Conservation (phyloP, 1,140 invertebrate genomes). For the Drosophila biarmipes region DNA sequence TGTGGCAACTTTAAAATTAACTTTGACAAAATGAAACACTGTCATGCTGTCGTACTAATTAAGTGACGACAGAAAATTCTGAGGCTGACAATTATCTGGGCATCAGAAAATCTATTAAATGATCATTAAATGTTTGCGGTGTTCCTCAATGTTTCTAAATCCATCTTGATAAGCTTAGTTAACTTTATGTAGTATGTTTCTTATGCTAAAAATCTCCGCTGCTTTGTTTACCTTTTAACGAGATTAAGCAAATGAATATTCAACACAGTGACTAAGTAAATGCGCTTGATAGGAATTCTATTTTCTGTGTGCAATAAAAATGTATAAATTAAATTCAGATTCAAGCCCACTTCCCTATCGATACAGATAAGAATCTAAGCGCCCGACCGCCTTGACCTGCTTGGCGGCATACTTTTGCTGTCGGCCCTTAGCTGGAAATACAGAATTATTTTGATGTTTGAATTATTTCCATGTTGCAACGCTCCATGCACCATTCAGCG, state of each 20-base stretch:
- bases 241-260: constrained; percentile 26
- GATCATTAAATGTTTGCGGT: not conserved
- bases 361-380: not conserved
- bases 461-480: constrained; percentile 18
- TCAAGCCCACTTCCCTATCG: not conserved
- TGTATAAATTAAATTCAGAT: not conserved
- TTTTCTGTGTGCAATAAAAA: not conserved
- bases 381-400: constrained; percentile 32
- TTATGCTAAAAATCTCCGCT: too few relatives aligned
- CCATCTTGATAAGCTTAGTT: too few relatives aligned
- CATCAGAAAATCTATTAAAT: constrained; percentile 15
- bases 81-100: not conserved
- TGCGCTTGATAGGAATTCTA: not conserved
- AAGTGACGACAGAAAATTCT: constrained; percentile 2
- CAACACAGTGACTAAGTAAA: constrained; percentile 6
- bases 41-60: constrained; percentile 24
- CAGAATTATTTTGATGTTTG: not conserved
- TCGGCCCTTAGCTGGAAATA: constrained; percentile 6
- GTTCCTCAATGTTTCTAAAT: not conserved
- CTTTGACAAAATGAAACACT: not conserved
- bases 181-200: not conserved
- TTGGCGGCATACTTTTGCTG: constrained; percentile 13
- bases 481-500: constrained; percentile 39
- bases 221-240: constrained; percentile 14
- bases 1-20: constrained; percentile 28